These are phyloP conservation scores for Silvanus unidentatus DNA, from an alignment of 2,888 invertebrate genomes.

Conservation along the genomic window DNA sequence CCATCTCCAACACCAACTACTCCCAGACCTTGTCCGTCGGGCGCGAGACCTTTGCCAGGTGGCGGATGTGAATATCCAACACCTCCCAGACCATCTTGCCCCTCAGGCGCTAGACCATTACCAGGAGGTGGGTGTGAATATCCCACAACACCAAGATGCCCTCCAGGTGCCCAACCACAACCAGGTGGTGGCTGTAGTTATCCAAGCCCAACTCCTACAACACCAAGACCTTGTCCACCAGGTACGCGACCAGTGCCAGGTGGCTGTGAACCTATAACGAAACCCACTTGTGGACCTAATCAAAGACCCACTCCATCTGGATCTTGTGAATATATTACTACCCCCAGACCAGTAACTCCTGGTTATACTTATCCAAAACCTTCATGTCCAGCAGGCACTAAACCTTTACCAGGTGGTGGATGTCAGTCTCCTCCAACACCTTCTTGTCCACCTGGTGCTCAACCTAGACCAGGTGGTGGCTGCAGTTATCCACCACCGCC, in stretches of 20 bases:
- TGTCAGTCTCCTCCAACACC: conserved; percentile 31
- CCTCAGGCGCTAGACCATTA: conserved; percentile 9
- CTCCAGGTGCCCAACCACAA: conserved; percentile 5
- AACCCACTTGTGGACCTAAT: conserved; percentile 4
- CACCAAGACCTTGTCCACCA: conserved; percentile 17
- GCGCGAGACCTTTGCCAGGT: conserved; percentile 20
- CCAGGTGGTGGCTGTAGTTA: conserved; percentile 33
- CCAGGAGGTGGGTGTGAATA: conserved; percentile 19
- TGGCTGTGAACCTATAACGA: conserved; percentile 10
- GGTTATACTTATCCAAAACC: conserved; percentile 17
- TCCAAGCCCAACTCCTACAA: conserved; percentile 38
- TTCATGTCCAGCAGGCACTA: background rate
- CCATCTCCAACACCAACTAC: background rate
- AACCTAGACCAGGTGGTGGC: conserved; percentile 1
- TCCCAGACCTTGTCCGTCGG: conserved; percentile 18
- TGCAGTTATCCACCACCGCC: conserved; percentile 5
- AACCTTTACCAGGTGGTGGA: conserved; percentile 33
- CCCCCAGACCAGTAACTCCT: conserved; percentile 8
- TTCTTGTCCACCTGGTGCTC: conserved; percentile 11
- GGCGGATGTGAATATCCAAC: conserved; percentile 20
- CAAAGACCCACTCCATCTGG: conserved; percentile 4
- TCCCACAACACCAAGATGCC: conserved; percentile 4
- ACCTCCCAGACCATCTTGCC: conserved; percentile 12
- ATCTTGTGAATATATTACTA: conserved; percentile 17
- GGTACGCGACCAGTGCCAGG: background rate